These are phyloP conservation scores for Martes flavigula DNA, from an alignment of 2,797 vertebrate genomes.

Conservation along the genomic window DNA sequence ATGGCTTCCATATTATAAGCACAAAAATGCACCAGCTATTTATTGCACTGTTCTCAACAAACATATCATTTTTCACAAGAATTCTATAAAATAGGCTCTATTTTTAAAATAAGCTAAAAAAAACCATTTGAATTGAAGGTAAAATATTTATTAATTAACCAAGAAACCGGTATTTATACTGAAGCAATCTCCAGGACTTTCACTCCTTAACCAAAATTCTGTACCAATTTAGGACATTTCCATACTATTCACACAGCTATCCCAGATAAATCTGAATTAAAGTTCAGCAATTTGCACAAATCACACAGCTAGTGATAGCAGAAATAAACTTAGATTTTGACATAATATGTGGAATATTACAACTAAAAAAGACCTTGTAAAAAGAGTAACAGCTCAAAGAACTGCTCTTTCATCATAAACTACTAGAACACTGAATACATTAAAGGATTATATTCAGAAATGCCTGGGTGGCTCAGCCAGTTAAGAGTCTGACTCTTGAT, in stretches of 20 bases:
- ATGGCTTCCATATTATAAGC: neutral
- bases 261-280: neutral
- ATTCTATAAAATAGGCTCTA: neutral
- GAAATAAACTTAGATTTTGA: conserved; percentile 31
- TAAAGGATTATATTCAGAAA: neutral
- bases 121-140: neutral
- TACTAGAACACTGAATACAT: neutral
- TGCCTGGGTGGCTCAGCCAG: neutral
- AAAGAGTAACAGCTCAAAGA: neutral
- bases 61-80: neutral
- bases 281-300: neutral
- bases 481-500: neutral
- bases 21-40: neutral
- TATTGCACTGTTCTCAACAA: neutral
- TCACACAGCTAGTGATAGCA: neutral
- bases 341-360: neutral
- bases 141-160: neutral
- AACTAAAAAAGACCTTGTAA: neutral
- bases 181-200: neutral
- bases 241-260: neutral
- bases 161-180: neutral
- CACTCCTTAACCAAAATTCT: neutral
- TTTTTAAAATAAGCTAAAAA: neutral
- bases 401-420: neutral
- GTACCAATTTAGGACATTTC: neutral